phyloP scores from a whole-genome alignment of 2,888 invertebrate species.

The Tetramorium bicarinatum region DNA sequence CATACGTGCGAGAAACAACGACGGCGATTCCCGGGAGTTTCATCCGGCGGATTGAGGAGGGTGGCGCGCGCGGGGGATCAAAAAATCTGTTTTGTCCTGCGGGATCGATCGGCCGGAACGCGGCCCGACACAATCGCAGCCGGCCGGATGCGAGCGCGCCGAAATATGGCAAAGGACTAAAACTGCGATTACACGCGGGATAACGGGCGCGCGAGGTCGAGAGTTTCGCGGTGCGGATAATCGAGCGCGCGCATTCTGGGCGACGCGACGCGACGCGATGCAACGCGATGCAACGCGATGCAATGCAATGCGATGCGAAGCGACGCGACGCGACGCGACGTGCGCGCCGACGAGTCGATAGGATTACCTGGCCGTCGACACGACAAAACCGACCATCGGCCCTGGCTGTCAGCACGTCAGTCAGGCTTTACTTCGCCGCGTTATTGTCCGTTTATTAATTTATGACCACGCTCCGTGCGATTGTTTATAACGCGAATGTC shows the following conservation, averaged over 20 bases:
- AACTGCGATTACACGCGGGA: slow-evolving; percentile 52
- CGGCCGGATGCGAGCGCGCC: slow-evolving; percentile 35
- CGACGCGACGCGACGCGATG: slow-evolving; percentile 2
- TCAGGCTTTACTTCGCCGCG: slow-evolving; percentile 57
- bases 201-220: slow-evolving; percentile 45
- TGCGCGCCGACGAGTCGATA: slow-evolving; percentile 50
- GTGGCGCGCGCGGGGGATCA: not conserved
- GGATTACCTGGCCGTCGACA: slow-evolving; percentile 50
- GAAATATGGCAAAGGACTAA: slow-evolving; percentile 49
- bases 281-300: not conserved
- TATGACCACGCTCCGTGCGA: slow-evolving; percentile 55
- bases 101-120: slow-evolving; percentile 27
- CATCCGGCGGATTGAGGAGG: not conserved
- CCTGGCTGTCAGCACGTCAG: slow-evolving; percentile 54
- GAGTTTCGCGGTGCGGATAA: slow-evolving; percentile 44
- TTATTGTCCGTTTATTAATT: slow-evolving; percentile 64
- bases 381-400: slow-evolving; percentile 57
- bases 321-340: slow-evolving; percentile 37
- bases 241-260: slow-evolving; percentile 47
- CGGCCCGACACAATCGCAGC: slow-evolving; percentile 20
- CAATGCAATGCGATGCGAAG: slow-evolving; percentile 6
- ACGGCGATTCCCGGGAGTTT: slow-evolving; percentile 31
- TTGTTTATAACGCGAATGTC: slow-evolving; percentile 61
- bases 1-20: slow-evolving; percentile 15
- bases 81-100: slow-evolving; percentile 46